phyloP scores from a whole-genome alignment of 2,797 vertebrate species.

The Semaprochilodus insignis region DNA sequence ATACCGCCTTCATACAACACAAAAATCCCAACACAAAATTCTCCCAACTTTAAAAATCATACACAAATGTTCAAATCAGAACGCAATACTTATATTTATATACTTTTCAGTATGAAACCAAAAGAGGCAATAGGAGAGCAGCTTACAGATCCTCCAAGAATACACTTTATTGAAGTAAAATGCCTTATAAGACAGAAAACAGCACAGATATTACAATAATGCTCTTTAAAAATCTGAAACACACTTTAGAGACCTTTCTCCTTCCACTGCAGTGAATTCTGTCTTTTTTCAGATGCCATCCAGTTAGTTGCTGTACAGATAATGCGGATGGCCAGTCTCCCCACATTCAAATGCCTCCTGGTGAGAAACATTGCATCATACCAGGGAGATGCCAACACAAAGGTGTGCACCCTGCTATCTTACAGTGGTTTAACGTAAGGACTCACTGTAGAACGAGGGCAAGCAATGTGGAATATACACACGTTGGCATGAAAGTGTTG shows the following conservation, averaged over 20 bases:
- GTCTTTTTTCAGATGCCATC: constrained; percentile 70
- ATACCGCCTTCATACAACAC: background rate
- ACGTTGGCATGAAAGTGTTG: constrained; percentile 58
- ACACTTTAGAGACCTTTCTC: constrained; percentile 51
- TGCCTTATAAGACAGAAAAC: constrained; percentile 74
- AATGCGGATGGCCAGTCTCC: constrained; percentile 68
- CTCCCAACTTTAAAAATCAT: constrained; percentile 24
- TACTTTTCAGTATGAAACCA: constrained; percentile 6
- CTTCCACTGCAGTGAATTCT: constrained; percentile 41
- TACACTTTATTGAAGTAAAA: constrained; percentile 85
- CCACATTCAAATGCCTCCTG: constrained; percentile 83
- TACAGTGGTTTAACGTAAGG: constrained; percentile 29
- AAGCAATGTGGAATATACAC: constrained; percentile 65
- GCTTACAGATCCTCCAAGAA: constrained; percentile 59
- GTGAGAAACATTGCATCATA: constrained; percentile 73
- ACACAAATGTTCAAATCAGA: constrained; percentile 6
- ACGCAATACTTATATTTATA: constrained; percentile 1
- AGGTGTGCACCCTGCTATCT: constrained; percentile 59
- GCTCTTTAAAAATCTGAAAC: constrained; percentile 60
- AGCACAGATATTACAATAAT: constrained; percentile 73
- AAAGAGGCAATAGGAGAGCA: constrained; percentile 39
- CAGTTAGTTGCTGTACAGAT: constrained; percentile 65
- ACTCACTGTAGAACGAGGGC: constrained; percentile 38
- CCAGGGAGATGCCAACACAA: constrained; percentile 41
- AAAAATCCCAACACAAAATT: constrained; percentile 25